These are phyloP conservation scores for Amphiprion clarkii DNA, from an alignment of 2,797 vertebrate genomes.

Conservation along the genomic window DNA sequence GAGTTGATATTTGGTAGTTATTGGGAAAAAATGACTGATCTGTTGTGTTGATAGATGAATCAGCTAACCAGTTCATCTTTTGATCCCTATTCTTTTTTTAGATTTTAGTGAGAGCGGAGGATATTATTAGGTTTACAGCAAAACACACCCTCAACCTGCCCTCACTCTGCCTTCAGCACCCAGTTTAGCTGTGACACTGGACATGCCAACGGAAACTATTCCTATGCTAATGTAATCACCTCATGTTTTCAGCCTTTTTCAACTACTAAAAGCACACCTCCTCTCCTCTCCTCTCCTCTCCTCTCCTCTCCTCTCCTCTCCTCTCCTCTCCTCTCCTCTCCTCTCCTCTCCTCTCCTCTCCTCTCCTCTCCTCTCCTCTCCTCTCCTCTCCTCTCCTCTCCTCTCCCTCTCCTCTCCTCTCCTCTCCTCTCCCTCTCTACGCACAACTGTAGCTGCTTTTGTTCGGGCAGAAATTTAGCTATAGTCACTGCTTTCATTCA, in stretches of 20 bases:
- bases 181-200: slow-evolving; percentile 33
- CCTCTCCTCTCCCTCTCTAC: slow-evolving; percentile 5
- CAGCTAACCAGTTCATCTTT: too few relatives aligned
- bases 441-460: slow-evolving; percentile 75
- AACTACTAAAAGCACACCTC: slow-evolving; percentile 47
- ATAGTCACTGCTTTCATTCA: slow-evolving; percentile 85
- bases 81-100: background rate
- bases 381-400: too few relatives aligned
- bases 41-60: background rate
- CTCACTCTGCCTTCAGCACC: slow-evolving; percentile 4
- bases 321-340: slow-evolving; percentile 8
- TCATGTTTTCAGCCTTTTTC: slow-evolving; percentile 51
- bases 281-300: slow-evolving; percentile 8
- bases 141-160: background rate
- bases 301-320: slow-evolving; percentile 24
- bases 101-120: background rate
- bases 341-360: slow-evolving; percentile 13
- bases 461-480: slow-evolving; percentile 74
- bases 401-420: too few relatives aligned
- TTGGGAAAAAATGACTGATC: background rate
- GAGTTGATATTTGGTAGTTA: background rate
- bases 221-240: slow-evolving; percentile 63
- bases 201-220: slow-evolving; percentile 57
- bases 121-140: slow-evolving; percentile 3
- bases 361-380: too few relatives aligned